Evolutionary conservation across 2,888 invertebrate species (phyloP), one percentile per base, ranked within the genome.

Genomic region (Tipula vernalis): DNA sequence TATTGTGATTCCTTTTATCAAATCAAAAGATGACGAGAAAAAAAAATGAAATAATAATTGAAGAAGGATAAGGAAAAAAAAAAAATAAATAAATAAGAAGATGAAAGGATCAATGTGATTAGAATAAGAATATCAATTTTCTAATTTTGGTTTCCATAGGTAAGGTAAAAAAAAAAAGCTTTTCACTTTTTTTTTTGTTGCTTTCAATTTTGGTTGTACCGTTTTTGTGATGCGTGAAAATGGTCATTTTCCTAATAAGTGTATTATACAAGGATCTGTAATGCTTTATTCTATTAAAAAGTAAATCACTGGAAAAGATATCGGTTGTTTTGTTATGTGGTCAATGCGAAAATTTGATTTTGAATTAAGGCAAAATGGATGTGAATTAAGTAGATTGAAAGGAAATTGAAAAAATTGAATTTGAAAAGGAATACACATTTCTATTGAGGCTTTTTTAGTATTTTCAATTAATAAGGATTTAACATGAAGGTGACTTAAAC

Each of bases 91-190:
- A 71, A 71, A 71, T 71, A 71, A 71, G 18, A 71, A 71, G 71
- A 71, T 71, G 71, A 71, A 71, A 71, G 71, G 71, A 71, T 71
- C 71, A 71, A 71, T 71, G 71, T 71, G 71, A 71, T 71, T 71
- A 71, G 71, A 71, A 71, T 71, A 71, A 71, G 71, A 71, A 71
- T 71, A 71, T 71, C 71, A 71, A 71, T 71, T 71, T 71, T 71
- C 28, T 28, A 28, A 71, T 71, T 71, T 71, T 71, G 71, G 71
- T 71, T 71, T 71, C 71, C 28, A 71, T 71, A 28, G 71, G 28
- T 18, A 57, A 57, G 57, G 41, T 41, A 51, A 10, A 3, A 51
- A 51, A 15, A 71, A 71, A 71, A 18, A 28, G 39, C 6, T 39
- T 39, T 39, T 6, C 39, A 28, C n/a, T 39, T 18, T 71, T 71